Evolutionary conservation across 1,140 invertebrate species (phyloP).

Genomic region (Orussus abietinus): DNA sequence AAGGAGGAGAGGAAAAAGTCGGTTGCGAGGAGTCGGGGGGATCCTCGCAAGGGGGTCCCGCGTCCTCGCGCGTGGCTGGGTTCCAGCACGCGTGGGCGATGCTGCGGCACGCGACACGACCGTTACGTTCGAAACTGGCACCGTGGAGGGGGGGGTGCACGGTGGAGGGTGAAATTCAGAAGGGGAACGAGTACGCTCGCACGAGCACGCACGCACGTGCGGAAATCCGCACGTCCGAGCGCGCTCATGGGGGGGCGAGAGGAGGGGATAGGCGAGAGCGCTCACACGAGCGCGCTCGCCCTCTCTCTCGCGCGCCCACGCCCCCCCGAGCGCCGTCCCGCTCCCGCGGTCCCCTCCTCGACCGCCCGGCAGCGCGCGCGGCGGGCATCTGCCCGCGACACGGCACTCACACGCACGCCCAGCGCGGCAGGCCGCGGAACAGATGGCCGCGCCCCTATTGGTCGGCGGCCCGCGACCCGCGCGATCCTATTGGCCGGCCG

Average conservation of each 20-base stretch:
- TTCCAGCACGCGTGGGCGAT: constrained; percentile 51
- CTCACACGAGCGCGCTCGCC: constrained; percentile 27
- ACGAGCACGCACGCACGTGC: neutral
- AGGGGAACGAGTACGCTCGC: constrained; percentile 25
- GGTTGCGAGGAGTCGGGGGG: no score
- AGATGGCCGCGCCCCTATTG: constrained; percentile 38
- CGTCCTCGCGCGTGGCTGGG: constrained; percentile 32
- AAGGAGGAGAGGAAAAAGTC: no score
- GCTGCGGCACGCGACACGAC: constrained; percentile 53
- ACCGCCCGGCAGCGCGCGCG: no score
- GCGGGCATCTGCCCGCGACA: no score
- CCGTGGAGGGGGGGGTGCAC: constrained; percentile 17
- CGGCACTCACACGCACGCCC: constrained; percentile 8
- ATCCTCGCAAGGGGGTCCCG: no score
- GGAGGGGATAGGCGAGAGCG: constrained; percentile 1
- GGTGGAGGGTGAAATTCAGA: constrained; percentile 31
- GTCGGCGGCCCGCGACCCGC: constrained; percentile 32
- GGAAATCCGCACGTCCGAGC: constrained; percentile 9
- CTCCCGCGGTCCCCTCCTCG: no score
- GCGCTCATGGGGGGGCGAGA: neutral
- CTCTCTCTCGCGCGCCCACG: constrained; percentile 9
- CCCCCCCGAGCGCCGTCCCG: constrained; percentile 3
- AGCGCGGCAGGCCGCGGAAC: constrained; percentile 23
- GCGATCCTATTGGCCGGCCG: constrained; percentile 37
- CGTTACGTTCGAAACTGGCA: constrained; percentile 49